Conservation (phyloP, 2,797 vertebrate genomes). For the Periophthalmus magnuspinnatus region DNA sequence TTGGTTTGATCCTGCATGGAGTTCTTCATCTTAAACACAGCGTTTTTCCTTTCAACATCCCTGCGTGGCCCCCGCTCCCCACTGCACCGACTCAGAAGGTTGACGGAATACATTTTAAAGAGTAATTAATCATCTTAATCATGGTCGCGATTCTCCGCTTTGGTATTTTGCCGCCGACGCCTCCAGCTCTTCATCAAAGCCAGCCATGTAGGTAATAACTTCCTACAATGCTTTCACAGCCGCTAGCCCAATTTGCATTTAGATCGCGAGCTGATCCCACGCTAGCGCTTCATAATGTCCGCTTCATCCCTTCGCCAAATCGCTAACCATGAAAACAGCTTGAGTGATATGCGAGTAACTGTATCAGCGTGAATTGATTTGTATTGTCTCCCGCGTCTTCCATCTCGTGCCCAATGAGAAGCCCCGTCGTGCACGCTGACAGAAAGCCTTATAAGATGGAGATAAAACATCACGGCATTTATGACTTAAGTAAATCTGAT, state of each 20-base stretch:
- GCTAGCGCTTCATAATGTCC: slow-evolving; percentile 67
- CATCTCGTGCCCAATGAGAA: slow-evolving; percentile 14
- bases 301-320: slow-evolving; percentile 50
- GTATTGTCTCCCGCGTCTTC: slow-evolving; percentile 24
- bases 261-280: slow-evolving; percentile 68
- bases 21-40: slow-evolving; percentile 4
- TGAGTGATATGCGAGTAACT: slow-evolving; percentile 31
- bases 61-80: background rate
- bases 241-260: slow-evolving; percentile 71
- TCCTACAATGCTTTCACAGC: slow-evolving; percentile 61
- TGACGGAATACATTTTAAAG: slow-evolving; percentile 56
- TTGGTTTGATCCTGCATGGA: slow-evolving; percentile 23
- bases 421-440: slow-evolving; percentile 12
- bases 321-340: slow-evolving; percentile 48
- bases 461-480: background rate
- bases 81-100: slow-evolving; percentile 18
- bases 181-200: slow-evolving; percentile 73
- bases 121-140: slow-evolving; percentile 78
- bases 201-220: slow-evolving; percentile 77
- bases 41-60: slow-evolving; percentile 9
- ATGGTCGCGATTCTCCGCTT: slow-evolving; percentile 63
- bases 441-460: background rate
- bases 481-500: slow-evolving; percentile 7
- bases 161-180: slow-evolving; percentile 65
- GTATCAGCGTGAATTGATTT: slow-evolving; percentile 49